Conservation (phyloP, 2,888 invertebrate genomes). For the Drosophila stalkeri region DNA sequence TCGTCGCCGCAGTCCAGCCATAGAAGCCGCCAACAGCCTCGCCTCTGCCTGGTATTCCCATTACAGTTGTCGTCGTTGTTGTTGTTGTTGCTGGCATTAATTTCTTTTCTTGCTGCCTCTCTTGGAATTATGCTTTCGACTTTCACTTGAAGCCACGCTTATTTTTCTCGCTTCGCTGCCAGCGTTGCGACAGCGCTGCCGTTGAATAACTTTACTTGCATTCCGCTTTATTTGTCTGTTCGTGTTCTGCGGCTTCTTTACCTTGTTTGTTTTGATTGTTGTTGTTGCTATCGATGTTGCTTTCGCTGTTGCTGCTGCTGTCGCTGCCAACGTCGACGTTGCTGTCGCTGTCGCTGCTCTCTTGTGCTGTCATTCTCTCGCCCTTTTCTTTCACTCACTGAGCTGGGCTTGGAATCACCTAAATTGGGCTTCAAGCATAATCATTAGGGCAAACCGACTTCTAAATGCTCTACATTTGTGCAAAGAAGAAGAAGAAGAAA, state of each 20-base stretch:
- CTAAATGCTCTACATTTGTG: neutral
- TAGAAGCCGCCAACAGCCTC: conserved; percentile 42
- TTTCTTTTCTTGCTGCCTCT: conserved; percentile 43
- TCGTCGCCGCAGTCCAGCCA: conserved; percentile 43
- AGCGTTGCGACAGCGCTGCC: conserved; percentile 27
- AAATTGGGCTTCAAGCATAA: neutral
- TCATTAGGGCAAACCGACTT: neutral
- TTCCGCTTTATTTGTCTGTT: conserved; percentile 37
- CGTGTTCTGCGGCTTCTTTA: conserved; percentile 28
- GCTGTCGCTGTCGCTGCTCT: neutral
- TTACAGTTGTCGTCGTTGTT: conserved; percentile 23
- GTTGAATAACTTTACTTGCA: conserved; percentile 38
- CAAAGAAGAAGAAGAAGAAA: neutral
- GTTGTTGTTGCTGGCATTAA: conserved; percentile 31
- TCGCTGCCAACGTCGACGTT: neutral
- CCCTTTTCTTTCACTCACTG: neutral
- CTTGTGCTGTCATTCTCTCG: neutral
- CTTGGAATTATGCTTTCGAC: conserved; percentile 53
- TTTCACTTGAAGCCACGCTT: conserved; percentile 54
- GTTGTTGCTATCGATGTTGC: neutral
- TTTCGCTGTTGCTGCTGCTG: neutral
- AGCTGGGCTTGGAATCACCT: conserved; percentile 4
- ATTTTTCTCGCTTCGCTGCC: conserved; percentile 49
- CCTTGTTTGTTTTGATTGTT: conserved; percentile 44
- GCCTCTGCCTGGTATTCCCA: conserved; percentile 38